A percentile compares a stretch with the other conserved stretches of the same genome.
phyloP scores from a whole-genome alignment of 2,888 invertebrate species.

The Noctua comes region DNA sequence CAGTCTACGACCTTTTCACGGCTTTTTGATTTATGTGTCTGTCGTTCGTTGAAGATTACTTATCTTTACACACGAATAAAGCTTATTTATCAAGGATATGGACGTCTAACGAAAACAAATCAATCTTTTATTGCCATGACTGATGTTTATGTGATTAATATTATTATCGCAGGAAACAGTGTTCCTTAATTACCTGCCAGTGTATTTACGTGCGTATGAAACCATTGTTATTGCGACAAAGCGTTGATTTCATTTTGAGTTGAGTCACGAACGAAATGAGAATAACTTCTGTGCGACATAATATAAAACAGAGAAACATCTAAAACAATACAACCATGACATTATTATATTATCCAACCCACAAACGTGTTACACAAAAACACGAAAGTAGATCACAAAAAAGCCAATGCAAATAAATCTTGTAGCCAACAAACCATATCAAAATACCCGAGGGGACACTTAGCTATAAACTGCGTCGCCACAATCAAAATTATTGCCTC shows the following conservation, averaged over 20 bases:
- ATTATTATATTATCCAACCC: conserved; percentile 28
- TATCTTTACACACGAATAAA: conserved; percentile 82
- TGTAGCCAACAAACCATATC: conserved; percentile 55
- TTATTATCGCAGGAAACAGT: conserved; percentile 49
- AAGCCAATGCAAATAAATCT: conserved; percentile 53
- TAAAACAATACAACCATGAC: conserved; percentile 24
- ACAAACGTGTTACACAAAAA: conserved; percentile 35
- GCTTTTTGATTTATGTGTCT: conserved; percentile 86
- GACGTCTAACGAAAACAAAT: conserved; percentile 72
- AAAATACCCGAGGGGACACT: conserved; percentile 58
- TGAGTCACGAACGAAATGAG: background rate
- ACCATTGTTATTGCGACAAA: conserved; percentile 34
- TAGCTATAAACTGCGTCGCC: conserved; percentile 53
- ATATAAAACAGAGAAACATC: conserved; percentile 20
- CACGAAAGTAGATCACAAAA: conserved; percentile 37
- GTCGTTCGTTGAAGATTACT: conserved; percentile 82
- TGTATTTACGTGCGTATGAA: conserved; percentile 30
- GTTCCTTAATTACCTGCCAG: conserved; percentile 40
- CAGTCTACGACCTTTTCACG: conserved; percentile 81
- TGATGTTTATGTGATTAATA: conserved; percentile 61
- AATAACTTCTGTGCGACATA: background rate
- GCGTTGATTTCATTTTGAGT: conserved; percentile 27
- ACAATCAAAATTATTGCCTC: conserved; percentile 73
- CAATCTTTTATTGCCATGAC: conserved; percentile 67
- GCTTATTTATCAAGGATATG: conserved; percentile 81